Conservation (phyloP, 2,797 vertebrate genomes). For the Thripadectes ignobilis region DNA sequence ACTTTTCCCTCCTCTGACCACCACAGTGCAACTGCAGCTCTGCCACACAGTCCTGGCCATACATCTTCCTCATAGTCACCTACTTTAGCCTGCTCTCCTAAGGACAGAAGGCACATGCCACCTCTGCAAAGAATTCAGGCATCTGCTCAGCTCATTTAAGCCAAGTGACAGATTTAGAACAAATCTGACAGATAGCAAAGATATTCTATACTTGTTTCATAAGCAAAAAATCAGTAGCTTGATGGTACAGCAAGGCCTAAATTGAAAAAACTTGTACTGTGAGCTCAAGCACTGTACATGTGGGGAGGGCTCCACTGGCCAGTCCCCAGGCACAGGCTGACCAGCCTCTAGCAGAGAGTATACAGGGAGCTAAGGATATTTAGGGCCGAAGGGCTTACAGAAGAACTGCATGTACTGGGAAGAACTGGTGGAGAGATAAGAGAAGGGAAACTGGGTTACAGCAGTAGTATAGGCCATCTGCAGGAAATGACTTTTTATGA, state of each 20-base stretch:
- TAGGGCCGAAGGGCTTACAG: neutral
- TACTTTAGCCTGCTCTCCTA: neutral
- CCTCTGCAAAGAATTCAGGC: neutral
- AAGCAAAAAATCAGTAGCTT: neutral
- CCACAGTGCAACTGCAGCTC: neutral
- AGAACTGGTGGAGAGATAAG: neutral
- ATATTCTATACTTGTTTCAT: neutral
- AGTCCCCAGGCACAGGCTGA: neutral
- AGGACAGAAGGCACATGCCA: neutral
- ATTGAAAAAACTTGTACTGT: neutral
- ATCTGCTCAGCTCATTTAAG: neutral
- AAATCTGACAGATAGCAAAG: neutral
- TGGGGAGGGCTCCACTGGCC: neutral
- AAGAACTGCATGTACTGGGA: neutral
- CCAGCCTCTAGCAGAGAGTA: neutral
- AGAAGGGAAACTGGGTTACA: neutral
- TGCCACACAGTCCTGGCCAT: neutral
- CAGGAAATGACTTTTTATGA: neutral
- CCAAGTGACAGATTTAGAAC: neutral
- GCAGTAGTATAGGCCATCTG: neutral
- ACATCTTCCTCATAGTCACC: neutral
- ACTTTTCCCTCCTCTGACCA: neutral
- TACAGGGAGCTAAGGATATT: neutral
- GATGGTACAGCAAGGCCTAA: neutral
- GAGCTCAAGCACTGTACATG: accelerated